phyloP scores from a whole-genome alignment of 2,888 invertebrate species.

The Heliconius hortense region DNA sequence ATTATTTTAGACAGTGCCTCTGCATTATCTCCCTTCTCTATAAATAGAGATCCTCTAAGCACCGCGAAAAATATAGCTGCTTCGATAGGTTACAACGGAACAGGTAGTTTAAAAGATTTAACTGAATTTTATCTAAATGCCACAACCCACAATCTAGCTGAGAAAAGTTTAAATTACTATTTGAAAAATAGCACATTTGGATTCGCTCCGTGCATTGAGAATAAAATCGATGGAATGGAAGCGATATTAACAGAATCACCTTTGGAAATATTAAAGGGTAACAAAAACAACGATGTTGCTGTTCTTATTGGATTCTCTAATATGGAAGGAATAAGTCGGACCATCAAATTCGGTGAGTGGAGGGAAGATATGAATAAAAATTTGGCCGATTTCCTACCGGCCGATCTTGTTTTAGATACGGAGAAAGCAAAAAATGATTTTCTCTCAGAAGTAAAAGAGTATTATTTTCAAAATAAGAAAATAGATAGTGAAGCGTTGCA shows the following conservation, averaged over 20 bases:
- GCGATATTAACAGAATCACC: slow-evolving; percentile 70
- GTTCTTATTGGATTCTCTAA: slow-evolving; percentile 67
- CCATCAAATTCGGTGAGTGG: slow-evolving; percentile 64
- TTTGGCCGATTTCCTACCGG: slow-evolving; percentile 67
- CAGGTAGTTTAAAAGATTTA: slow-evolving; percentile 61
- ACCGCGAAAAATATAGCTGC: slow-evolving; percentile 70
- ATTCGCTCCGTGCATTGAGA: slow-evolving; percentile 72
- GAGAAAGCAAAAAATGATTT: slow-evolving; percentile 52
- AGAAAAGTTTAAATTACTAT: slow-evolving; percentile 65
- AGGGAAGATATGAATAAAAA: slow-evolving; percentile 67
- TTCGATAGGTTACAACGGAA: slow-evolving; percentile 65
- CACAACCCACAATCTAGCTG: slow-evolving; percentile 51
- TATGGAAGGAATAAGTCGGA: slow-evolving; percentile 73
- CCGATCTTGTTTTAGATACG: slow-evolving; percentile 60
- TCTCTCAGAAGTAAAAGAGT: slow-evolving; percentile 54
- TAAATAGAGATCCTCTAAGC: slow-evolving; percentile 65
- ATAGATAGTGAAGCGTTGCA: slow-evolving; percentile 55
- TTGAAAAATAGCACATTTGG: slow-evolving; percentile 72
- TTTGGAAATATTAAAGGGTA: slow-evolving; percentile 58
- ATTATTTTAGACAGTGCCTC: slow-evolving; percentile 73
- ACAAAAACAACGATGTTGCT: slow-evolving; percentile 57
- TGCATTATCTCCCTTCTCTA: slow-evolving; percentile 65
- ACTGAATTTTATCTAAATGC: slow-evolving; percentile 68
- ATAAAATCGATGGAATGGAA: slow-evolving; percentile 53
- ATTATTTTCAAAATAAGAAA: slow-evolving; percentile 64